These are phyloP conservation scores for Athalia circularis DNA, from an alignment of 2,888 invertebrate species.

Conservation along the genomic window DNA sequence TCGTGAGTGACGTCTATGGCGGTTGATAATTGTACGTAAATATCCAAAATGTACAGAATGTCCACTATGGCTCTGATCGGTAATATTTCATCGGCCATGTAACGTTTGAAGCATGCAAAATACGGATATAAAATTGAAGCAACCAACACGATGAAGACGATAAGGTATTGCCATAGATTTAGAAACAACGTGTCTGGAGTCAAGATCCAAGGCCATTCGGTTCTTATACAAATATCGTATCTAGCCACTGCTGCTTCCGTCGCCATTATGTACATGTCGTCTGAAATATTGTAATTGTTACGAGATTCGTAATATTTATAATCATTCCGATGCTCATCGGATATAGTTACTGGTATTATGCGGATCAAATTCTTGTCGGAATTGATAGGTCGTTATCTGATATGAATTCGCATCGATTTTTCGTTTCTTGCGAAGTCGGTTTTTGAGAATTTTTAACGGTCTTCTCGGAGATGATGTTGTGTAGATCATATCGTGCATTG, in stretches of 20 bases:
- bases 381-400: slow-evolving; percentile 28
- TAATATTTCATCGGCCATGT: slow-evolving; percentile 30
- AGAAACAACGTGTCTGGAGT: slow-evolving; percentile 33
- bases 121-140: slow-evolving; percentile 32
- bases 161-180: slow-evolving; percentile 25
- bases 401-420: neutral
- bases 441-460: slow-evolving; percentile 34
- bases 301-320: neutral
- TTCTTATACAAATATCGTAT: slow-evolving; percentile 31
- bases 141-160: slow-evolving; percentile 20
- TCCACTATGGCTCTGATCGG: slow-evolving; percentile 24
- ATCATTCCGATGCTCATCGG: neutral
- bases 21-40: slow-evolving; percentile 35
- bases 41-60: slow-evolving; percentile 30
- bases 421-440: slow-evolving; percentile 22
- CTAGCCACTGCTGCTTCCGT: slow-evolving; percentile 37
- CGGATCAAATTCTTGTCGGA: slow-evolving; percentile 21
- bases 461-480: slow-evolving; percentile 10
- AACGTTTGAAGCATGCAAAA: slow-evolving; percentile 33
- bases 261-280: slow-evolving; percentile 37
- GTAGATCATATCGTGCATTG: slow-evolving; percentile 16
- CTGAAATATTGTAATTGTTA: slow-evolving; percentile 12
- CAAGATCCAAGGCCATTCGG: slow-evolving; percentile 33
- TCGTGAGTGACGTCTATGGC: slow-evolving; percentile 24
- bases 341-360: slow-evolving; percentile 12